Conservation (phyloP, 2,797 vertebrate species). For the Anguilla megastoma region DNA sequence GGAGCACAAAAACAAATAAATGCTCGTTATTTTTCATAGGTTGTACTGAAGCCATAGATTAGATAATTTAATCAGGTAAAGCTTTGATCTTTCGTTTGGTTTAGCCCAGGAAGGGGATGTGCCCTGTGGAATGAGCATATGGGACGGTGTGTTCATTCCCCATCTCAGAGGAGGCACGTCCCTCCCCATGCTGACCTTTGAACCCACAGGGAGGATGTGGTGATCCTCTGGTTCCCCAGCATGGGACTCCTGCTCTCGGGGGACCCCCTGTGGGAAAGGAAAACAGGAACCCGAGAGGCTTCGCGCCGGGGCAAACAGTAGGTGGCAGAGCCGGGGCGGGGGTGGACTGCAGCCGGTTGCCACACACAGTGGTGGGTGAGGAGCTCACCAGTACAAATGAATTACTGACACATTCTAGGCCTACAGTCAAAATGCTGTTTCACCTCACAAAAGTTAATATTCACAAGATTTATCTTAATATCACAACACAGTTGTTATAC, state of each 20-base stretch:
- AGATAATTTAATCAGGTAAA: not conserved
- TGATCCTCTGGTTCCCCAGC: not conserved
- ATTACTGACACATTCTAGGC: not conserved
- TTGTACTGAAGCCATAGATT: not conserved
- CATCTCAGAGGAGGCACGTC: not conserved
- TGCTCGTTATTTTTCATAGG: not conserved
- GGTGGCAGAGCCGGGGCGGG: not conserved
- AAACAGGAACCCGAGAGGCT: conserved; percentile 42
- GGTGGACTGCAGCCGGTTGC: not conserved
- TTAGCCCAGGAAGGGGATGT: not conserved
- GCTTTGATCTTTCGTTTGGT: not conserved
- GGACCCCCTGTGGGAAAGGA: conserved; percentile 31
- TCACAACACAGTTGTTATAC: not conserved
- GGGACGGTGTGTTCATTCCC: not conserved
- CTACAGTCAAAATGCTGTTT: too few relatives aligned
- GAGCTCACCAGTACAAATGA: not conserved
- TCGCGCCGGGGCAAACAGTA: conserved; percentile 26
- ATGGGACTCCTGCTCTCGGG: conserved; percentile 43
- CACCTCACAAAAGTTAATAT: not conserved
- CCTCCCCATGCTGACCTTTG: not conserved
- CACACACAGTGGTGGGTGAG: conserved; percentile 35
- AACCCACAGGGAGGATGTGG: conserved; percentile 2
- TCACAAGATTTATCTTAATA: not conserved
- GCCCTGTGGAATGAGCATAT: not conserved
- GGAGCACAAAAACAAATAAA: not conserved